Evolutionary conservation across 2,888 invertebrate species (phyloP).

Genomic region (Mythimna loreyi): DNA sequence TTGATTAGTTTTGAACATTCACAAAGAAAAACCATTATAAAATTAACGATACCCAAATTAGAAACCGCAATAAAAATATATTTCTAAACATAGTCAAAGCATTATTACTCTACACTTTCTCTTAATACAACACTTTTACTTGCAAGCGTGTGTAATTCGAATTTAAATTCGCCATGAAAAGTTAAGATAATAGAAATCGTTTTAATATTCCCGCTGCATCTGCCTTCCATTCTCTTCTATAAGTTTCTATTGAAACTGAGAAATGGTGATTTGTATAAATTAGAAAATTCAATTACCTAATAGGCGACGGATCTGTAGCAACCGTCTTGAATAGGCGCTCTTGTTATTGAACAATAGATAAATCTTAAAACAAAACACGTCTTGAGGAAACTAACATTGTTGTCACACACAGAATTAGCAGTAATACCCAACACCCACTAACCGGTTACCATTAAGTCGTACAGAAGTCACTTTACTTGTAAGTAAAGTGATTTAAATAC

Average conservation of each 20-base stretch:
- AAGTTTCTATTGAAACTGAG: constrained; percentile 15
- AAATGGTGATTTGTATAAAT: constrained; percentile 47
- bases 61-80: neutral
- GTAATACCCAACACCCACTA: neutral
- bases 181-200: constrained; percentile 51
- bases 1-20: neutral
- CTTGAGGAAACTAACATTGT: too few species aligned
- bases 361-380: constrained; percentile 6
- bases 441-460: too few species aligned
- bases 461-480: too few species aligned
- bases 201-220: constrained; percentile 54
- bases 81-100: constrained; percentile 1
- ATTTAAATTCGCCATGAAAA: constrained; percentile 51
- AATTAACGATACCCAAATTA: neutral
- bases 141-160: constrained; percentile 36
- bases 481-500: too few species aligned
- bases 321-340: neutral
- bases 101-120: constrained; percentile 45
- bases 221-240: constrained; percentile 45
- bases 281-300: constrained; percentile 52
- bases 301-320: constrained; percentile 9
- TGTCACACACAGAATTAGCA: constrained; percentile 3
- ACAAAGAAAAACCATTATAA: neutral
- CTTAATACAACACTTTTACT: constrained; percentile 28
- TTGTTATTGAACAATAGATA: neutral